Percentiles rank a stretch among this genome's conserved stretches.
Evolutionary conservation across 2,888 invertebrate species (phyloP).

Genomic region (Hofmannophila pseudospretella): DNA sequence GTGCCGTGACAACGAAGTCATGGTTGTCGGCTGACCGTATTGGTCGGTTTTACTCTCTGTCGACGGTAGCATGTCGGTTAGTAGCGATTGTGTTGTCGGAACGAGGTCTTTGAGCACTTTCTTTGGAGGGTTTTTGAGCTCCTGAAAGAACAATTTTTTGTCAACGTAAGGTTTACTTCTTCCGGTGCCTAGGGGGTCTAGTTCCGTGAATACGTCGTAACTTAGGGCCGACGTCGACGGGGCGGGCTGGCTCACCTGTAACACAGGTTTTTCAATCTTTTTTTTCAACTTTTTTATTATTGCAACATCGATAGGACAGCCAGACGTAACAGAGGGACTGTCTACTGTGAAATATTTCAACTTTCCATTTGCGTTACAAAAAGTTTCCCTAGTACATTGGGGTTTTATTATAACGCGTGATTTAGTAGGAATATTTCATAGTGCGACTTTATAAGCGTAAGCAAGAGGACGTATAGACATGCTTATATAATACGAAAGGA

Average conservation of each 20-base stretch:
- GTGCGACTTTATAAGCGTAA: conserved; percentile 15
- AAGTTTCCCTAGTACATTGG: too few relatives aligned
- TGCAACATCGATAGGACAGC: conserved; percentile 16
- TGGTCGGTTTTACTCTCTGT: conserved; percentile 20
- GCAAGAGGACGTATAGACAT: conserved; percentile 9
- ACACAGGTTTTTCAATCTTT: conserved; percentile 40
- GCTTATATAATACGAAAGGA: not conserved
- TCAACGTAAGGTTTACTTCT: conserved; percentile 95
- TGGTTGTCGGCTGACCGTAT: conserved; percentile 63
- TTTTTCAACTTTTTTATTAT: conserved; percentile 4
- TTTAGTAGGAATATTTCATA: conserved; percentile 9
- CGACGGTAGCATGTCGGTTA: conserved; percentile 38
- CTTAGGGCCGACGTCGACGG: conserved; percentile 48
- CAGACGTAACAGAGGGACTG: conserved; percentile 38
- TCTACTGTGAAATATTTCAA: conserved; percentile 9
- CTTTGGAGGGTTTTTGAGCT: conserved; percentile 95
- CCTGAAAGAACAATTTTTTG: conserved; percentile 97
- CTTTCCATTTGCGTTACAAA: too few relatives aligned
- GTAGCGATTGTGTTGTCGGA: conserved; percentile 55
- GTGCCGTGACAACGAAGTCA: conserved; percentile 68
- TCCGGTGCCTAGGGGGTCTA: conserved; percentile 95
- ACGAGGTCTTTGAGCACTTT: conserved; percentile 93
- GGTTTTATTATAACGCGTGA: conserved; percentile 4
- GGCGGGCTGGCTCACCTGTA: conserved; percentile 66
- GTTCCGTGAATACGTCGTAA: conserved; percentile 94